phyloP scores from a whole-genome alignment of 2,797 vertebrate genomes.

The Aselliscus stoliczkanus region DNA sequence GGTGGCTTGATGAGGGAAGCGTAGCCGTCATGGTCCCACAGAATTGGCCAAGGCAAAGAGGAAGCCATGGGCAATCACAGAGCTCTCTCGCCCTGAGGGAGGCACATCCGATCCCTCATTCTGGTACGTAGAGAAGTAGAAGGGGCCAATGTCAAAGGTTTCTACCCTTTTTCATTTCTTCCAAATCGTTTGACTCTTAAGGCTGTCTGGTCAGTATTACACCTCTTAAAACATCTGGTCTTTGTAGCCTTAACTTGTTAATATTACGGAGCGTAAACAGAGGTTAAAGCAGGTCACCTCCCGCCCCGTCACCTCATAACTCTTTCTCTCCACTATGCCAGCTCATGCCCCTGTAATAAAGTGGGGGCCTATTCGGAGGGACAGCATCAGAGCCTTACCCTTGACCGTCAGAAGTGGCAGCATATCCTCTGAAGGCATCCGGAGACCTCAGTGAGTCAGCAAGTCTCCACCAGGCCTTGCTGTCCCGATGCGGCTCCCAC shows the following conservation, averaged over 20 bases:
- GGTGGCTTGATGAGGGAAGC: background rate
- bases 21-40: rapidly evolving
- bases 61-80: no score
- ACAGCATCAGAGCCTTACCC: rapidly evolving
- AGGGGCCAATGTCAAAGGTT: background rate
- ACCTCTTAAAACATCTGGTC: background rate
- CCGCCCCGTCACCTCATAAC: background rate
- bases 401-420: rapidly evolving
- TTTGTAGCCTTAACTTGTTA: background rate
- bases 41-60: background rate
- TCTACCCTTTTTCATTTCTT: rapidly evolving
- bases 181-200: no score
- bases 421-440: background rate
- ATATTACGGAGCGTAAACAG: background rate
- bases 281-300: rapidly evolving
- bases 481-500: background rate
- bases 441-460: rapidly evolving
- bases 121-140: background rate
- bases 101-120: no score
- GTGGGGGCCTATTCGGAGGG: rapidly evolving
- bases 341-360: rapidly evolving
- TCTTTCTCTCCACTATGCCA: rapidly evolving
- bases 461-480: rapidly evolving
- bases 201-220: background rate
- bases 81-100: background rate